phyloP scores from a whole-genome alignment of 2,797 vertebrate species.

The Acipenser transmontanus region DNA sequence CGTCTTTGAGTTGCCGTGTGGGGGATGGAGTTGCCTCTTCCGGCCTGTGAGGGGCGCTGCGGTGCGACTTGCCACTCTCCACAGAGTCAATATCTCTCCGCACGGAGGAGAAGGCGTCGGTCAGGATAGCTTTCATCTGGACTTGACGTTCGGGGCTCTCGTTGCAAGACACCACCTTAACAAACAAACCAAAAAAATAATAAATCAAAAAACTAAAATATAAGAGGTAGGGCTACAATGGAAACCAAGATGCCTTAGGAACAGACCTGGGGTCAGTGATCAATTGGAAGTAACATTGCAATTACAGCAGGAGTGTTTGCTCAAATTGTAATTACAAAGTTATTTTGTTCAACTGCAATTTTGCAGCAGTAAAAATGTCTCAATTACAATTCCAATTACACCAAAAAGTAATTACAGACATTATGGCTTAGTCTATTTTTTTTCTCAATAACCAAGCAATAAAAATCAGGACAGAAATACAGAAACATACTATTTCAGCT shows the following conservation, averaged over 20 bases:
- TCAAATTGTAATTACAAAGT: too few relatives aligned
- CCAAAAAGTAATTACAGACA: too few relatives aligned
- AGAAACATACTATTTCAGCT: too few relatives aligned
- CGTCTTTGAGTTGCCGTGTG: slow-evolving; percentile 32
- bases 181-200: background rate
- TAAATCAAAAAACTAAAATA: too few relatives aligned
- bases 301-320: too few relatives aligned
- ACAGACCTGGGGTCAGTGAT: background rate
- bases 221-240: background rate
- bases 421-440: too few relatives aligned
- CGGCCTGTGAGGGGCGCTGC: background rate
- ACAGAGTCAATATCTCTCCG: slow-evolving; percentile 41
- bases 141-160: slow-evolving; percentile 24
- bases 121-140: slow-evolving; percentile 43
- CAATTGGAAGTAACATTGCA: background rate
- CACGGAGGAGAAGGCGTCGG: slow-evolving; percentile 44
- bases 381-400: too few relatives aligned
- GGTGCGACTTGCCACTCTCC: background rate
- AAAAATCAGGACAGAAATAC: too few relatives aligned
- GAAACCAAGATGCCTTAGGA: background rate
- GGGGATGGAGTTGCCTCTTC: slow-evolving; percentile 20
- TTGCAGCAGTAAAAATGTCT: too few relatives aligned
- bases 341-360: too few relatives aligned
- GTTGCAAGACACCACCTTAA: slow-evolving; percentile 27
- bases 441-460: too few relatives aligned